Evolutionary conservation across 2,797 vertebrate genomes (phyloP).

Genomic region (Onychomys arenicola): DNA sequence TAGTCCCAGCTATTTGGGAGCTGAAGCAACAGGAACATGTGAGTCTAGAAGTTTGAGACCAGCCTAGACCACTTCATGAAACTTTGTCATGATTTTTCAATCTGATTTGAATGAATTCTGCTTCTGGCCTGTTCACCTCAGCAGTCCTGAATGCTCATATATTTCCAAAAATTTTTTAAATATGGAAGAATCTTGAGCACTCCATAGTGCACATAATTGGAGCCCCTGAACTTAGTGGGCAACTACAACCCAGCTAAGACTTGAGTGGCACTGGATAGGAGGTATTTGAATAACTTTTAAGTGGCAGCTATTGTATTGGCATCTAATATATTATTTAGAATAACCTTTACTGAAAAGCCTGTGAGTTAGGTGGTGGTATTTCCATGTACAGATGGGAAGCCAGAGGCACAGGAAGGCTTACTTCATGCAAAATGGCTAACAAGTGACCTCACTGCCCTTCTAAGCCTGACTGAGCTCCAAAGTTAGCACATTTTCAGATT

Average conservation of each 20-base stretch:
- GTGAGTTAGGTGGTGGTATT: constrained; percentile 44
- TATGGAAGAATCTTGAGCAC: neutral
- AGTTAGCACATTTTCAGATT: neutral
- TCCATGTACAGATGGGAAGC: neutral
- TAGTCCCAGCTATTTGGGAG: neutral
- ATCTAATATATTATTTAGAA: constrained; percentile 56
- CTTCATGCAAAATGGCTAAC: neutral
- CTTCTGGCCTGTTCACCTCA: neutral
- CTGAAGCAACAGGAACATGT: neutral
- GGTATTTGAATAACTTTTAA: constrained; percentile 49
- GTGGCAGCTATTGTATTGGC: neutral
- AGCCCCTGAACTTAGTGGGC: neutral
- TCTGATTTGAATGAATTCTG: constrained; percentile 12
- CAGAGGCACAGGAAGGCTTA: constrained; percentile 2
- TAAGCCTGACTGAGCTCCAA: neutral
- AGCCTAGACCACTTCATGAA: neutral
- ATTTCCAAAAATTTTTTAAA: neutral
- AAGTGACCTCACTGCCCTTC: neutral
- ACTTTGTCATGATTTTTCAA: neutral
- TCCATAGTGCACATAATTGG: neutral
- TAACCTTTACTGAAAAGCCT: constrained; percentile 31
- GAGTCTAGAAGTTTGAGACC: neutral
- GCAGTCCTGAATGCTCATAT: neutral
- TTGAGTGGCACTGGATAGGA: neutral
- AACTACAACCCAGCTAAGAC: neutral